Conservation (phyloP, 2,888 invertebrate species). For the Holacanthella duospinosa region DNA sequence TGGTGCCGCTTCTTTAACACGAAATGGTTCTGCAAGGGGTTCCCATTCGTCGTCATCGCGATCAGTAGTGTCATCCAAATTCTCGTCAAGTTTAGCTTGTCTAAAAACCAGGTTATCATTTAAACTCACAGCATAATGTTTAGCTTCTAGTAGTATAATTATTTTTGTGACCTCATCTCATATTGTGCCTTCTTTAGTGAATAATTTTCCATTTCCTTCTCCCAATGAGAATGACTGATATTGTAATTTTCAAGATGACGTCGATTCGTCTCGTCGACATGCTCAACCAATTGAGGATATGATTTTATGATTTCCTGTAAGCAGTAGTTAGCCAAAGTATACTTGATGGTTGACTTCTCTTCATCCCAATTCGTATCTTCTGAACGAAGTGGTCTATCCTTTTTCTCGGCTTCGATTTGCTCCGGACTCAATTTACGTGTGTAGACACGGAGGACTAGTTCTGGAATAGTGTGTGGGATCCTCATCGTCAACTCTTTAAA, state of each 20-base stretch:
- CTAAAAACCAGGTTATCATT: neutral
- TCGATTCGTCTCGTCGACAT: conserved; percentile 27
- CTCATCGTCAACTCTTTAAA: conserved; percentile 23
- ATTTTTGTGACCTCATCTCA: conserved; percentile 16
- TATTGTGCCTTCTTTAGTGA: conserved; percentile 10
- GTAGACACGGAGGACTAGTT: conserved; percentile 29
- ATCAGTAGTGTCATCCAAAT: neutral
- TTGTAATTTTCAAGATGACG: conserved; percentile 19
- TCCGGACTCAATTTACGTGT: conserved; percentile 26
- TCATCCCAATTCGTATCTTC: conserved; percentile 34
- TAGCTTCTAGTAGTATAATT: neutral
- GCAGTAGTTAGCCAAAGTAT: conserved; percentile 21
- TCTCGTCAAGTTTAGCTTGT: neutral
- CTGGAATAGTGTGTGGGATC: conserved; percentile 35
- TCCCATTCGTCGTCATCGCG: neutral
- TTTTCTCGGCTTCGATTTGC: conserved; percentile 25
- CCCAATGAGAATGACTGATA: conserved; percentile 21
- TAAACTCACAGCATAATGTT: no score
- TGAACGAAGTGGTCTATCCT: conserved; percentile 27
- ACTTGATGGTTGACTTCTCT: conserved; percentile 8
- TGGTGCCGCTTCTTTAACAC: neutral
- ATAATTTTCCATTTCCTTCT: conserved; percentile 22
- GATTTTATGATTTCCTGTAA: conserved; percentile 25
- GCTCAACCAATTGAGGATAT: conserved; percentile 29
- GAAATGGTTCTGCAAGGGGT: neutral